phyloP scores from a whole-genome alignment of 2,888 invertebrate genomes.

The Cosmorhoe ocellata region DNA sequence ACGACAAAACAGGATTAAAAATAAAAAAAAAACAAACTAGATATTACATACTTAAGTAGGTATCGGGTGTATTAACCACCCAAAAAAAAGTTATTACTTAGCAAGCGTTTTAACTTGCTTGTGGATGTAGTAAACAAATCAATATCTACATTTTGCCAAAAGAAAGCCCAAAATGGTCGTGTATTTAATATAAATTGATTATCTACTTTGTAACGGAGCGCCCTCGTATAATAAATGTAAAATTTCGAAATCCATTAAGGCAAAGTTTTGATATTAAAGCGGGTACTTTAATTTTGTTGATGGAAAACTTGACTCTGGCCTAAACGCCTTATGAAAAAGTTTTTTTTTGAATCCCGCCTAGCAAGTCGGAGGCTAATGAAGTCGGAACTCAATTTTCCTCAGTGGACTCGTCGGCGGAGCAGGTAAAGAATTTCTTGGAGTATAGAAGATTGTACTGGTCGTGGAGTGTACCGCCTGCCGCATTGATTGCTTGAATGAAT shows the following conservation, averaged over 20 bases:
- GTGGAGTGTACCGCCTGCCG: slow-evolving; percentile 34
- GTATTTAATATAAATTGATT: slow-evolving; percentile 38
- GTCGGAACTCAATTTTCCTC: slow-evolving; percentile 66
- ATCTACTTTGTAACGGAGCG: slow-evolving; percentile 36
- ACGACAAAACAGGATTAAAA: too few relatives aligned
- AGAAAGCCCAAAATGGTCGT: slow-evolving; percentile 25
- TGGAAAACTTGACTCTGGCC: slow-evolving; percentile 71
- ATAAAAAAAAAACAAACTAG: too few relatives aligned
- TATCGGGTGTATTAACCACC: too few relatives aligned
- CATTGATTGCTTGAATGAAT: slow-evolving; percentile 62
- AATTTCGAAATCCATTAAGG: slow-evolving; percentile 76
- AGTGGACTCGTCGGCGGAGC: slow-evolving; percentile 41
- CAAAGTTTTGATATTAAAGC: slow-evolving; percentile 74
- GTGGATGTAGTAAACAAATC: too few relatives aligned
- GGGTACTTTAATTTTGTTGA: slow-evolving; percentile 77
- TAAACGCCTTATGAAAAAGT: slow-evolving; percentile 69
- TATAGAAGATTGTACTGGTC: slow-evolving; percentile 40
- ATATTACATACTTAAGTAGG: too few relatives aligned
- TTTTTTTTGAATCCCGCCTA: slow-evolving; percentile 58
- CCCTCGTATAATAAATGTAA: slow-evolving; percentile 62
- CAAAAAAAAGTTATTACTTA: too few relatives aligned
- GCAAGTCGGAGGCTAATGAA: slow-evolving; percentile 67
- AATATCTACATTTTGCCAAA: too few relatives aligned
- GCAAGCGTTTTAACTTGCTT: too few relatives aligned
- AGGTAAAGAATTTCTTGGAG: slow-evolving; percentile 36